A percentile compares a stretch with the other conserved stretches of the same genome.
phyloP scores from a whole-genome alignment of 2,113 vertebrate species.

The Centropus bengalensis region DNA sequence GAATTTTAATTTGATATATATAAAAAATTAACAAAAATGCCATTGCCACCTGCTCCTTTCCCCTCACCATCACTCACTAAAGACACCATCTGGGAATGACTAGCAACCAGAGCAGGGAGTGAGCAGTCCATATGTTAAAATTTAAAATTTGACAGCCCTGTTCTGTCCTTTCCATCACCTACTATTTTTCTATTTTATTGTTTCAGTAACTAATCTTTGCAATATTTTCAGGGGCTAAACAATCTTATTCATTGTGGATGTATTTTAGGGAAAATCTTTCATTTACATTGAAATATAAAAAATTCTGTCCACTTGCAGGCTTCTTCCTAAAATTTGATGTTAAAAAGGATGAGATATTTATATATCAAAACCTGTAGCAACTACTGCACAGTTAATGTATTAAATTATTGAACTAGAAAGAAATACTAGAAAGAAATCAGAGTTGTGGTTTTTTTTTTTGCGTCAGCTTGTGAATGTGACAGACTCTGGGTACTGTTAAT shows the following conservation, averaged over 20 bases:
- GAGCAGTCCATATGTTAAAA: constrained; percentile 72
- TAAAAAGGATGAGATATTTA: not conserved
- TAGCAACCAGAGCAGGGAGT: constrained; percentile 67
- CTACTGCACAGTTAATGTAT: not conserved
- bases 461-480: not conserved
- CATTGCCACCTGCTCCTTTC: constrained; percentile 63
- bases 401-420: not conserved
- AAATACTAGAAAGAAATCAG: not conserved
- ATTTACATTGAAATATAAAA: not conserved
- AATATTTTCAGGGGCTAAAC: not conserved
- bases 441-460: not conserved
- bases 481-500: not conserved
- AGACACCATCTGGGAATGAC: constrained; percentile 68
- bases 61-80: constrained; percentile 61
- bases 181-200: constrained; percentile 18
- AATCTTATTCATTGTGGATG: not conserved
- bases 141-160: constrained; percentile 58
- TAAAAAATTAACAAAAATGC: not conserved
- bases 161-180: constrained; percentile 50
- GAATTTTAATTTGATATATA: constrained; percentile 18
- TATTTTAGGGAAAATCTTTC: not conserved
- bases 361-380: not conserved
- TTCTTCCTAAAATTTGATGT: not conserved
- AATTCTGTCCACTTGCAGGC: not conserved
- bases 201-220: not conserved